phyloP scores from a whole-genome alignment of 1,140 invertebrate species.

The Drosophila sproati region DNA sequence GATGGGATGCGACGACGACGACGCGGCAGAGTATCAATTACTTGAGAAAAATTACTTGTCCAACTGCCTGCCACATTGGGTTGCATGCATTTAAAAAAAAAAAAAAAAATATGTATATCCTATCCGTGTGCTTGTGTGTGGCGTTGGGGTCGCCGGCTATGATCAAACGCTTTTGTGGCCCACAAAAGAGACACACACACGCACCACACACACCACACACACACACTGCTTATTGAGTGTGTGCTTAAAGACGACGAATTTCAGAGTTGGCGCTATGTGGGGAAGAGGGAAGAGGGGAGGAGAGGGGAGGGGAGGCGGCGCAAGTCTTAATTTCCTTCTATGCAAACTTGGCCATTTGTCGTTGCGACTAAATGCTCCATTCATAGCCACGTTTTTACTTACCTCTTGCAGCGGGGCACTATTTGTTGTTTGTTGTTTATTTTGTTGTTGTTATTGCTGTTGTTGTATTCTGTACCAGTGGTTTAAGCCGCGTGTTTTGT shows the following conservation, averaged over 20 bases:
- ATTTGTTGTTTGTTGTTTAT: slow-evolving; percentile 21
- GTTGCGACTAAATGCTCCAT: slow-evolving; percentile 68
- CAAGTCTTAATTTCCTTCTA: slow-evolving; percentile 73
- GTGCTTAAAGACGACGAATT: slow-evolving; percentile 26
- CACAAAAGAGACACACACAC: slow-evolving; percentile 20
- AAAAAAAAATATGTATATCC: background rate
- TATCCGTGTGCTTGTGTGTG: slow-evolving; percentile 31
- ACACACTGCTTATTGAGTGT: slow-evolving; percentile 41
- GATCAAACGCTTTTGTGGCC: slow-evolving; percentile 63
- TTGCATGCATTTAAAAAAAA: slow-evolving; percentile 10
- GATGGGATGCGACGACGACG: slow-evolving; percentile 40
- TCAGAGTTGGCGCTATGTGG: slow-evolving; percentile 13
- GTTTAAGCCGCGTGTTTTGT: slow-evolving; percentile 73
- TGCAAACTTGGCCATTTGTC: slow-evolving; percentile 75
- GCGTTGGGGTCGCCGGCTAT: slow-evolving; percentile 46
- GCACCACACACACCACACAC: slow-evolving; percentile 7
- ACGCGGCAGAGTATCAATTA: slow-evolving; percentile 77
- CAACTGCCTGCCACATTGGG: slow-evolving; percentile 41
- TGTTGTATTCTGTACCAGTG: background rate
- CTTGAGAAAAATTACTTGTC: slow-evolving; percentile 81
- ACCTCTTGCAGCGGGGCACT: slow-evolving; percentile 22
- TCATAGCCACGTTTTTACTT: slow-evolving; percentile 52
- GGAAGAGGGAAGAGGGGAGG: too few species aligned
- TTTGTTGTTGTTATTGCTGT: background rate
- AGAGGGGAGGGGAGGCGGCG: background rate